Conservation (phyloP, 2,888 invertebrate genomes). For the Epistrophe grossulariae region DNA sequence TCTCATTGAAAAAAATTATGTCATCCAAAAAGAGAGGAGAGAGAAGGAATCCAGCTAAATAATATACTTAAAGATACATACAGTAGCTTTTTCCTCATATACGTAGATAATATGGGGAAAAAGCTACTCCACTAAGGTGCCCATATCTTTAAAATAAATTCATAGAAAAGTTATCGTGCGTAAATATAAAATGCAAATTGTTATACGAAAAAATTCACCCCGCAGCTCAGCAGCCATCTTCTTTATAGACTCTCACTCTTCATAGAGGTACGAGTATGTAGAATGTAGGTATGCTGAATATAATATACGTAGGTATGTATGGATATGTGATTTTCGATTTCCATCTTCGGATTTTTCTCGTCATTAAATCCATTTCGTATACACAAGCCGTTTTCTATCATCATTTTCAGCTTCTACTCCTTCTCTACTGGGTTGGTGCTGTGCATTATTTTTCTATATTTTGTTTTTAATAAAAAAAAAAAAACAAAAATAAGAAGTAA, state of each 20-base stretch:
- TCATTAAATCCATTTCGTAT: slow-evolving; percentile 61
- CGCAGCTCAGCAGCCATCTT: background rate
- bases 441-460: slow-evolving; percentile 48
- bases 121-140: slow-evolving; percentile 2
- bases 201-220: slow-evolving; percentile 21
- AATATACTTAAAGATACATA: slow-evolving; percentile 6
- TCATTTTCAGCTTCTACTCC: slow-evolving; percentile 1
- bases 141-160: slow-evolving; percentile 40
- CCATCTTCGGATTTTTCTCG: slow-evolving; percentile 67
- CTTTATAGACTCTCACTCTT: background rate
- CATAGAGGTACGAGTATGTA: background rate
- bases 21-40: background rate
- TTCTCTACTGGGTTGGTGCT: background rate
- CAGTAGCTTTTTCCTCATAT: too few relatives aligned
- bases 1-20: slow-evolving; percentile 17
- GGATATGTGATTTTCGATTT: slow-evolving; percentile 53
- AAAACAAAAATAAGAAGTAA: slow-evolving; percentile 26
- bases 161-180: slow-evolving; percentile 59
- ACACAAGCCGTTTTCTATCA: slow-evolving; percentile 47
- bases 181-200: slow-evolving; percentile 55
- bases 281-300: too few relatives aligned
- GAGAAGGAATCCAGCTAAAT: slow-evolving; percentile 4
- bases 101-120: background rate
- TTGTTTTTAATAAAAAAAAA: slow-evolving; percentile 26
- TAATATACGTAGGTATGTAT: background rate